Base-by-base conservation (phyloP, 2,797 vertebrate genomes). In the Danionella dracula region DNA sequence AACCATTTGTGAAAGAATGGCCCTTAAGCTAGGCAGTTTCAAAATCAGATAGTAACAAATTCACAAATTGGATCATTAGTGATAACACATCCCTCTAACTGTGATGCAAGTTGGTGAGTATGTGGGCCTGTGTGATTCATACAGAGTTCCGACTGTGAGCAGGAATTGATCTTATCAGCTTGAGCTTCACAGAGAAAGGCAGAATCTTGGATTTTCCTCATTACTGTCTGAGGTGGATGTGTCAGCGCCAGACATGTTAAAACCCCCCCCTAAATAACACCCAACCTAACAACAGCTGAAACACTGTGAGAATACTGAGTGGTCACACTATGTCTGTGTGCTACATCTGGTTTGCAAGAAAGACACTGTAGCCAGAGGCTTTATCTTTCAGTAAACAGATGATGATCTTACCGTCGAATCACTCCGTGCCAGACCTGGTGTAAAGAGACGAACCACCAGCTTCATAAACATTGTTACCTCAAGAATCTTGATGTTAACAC, bases 41-140 rank as follows among this genome's bases (percentile, higher is more conserved):
- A n/a, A n/a, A n/a, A n/a, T n/a, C n/a, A n/a, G n/a, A n/a, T n/a
- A n/a, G n/a, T n/a, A n/a, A n/a, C n/a, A n/a, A n/a, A n/a, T n/a
- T n/a, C n/a, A n/a, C n/a, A n/a, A n/a, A n/a, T 42, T 35, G 31
- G 37, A 38, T 11, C 12, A 42, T 20, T 41, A 45, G 41, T 23
- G 31, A 34, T 35, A 59, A 63, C 66, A 45, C 74, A 27, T 66
- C n/a, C 8, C 35, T 15, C 31, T 60, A 48, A 44, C 48, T 45
- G 34, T 58, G 53, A 70, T 54, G 61, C 71, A 70, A 56, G 27
- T 37, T 17, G 46, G 59, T 46, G 54, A 8, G 67, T 51, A 55
- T 65, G 66, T 40, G 49, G 35, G 61, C 57, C 38, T 35, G 53
- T 34, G 54, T 73, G 63, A 76, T 41, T 76, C 67, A 73, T 61